Evolutionary conservation across 2,113 vertebrate species (phyloP), one percentile per base, ranked within the genome.

Genomic region (Albula glossodonta): DNA sequence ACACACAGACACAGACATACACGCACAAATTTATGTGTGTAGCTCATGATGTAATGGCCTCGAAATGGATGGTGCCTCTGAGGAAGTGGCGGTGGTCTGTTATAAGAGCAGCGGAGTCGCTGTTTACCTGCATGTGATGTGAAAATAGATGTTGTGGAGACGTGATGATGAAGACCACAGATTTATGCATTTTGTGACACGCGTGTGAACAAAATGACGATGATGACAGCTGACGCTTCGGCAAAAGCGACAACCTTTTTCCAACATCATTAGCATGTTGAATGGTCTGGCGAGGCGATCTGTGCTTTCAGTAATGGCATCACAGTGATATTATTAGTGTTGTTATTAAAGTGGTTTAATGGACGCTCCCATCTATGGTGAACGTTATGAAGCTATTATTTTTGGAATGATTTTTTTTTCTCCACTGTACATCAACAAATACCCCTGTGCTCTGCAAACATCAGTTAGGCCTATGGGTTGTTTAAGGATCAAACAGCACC

Each of bases 1-100:
- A 91, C 91, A 79, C 83, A 91, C 85, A 86, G 85, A 87, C 13
- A 4, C 79, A 82, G 66, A 82, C 66, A 15, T 84, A 12, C 52
- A 57, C 52, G 22, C 74, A 51, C 52, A 31, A 13, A 41, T 41
- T 41, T 41, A 56, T 66, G 87, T 53, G 31, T 82, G 41, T 83
- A 84, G 83, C 53, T 51, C 49, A 48, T 41, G 78, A 82, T 80
- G 81, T 82, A 84, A 83, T 50, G 17, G 77, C 70, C 13, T 82
- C 48, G 11, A 50, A 81, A 85, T 66, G 51, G 15, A 79, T 49
- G 17, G 5, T 31, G 53, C 22, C 87, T 50, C 41, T 60, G 70
- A 53, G 80, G n/a, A 52, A 7, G 9, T 52, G 11, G 49, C 5
- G 7, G 49, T 22, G 50, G 7, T 49, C 79, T 5, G 19, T 48